phyloP scores from a whole-genome alignment of 2,797 vertebrate genomes.

The Acanthiza pusilla region DNA sequence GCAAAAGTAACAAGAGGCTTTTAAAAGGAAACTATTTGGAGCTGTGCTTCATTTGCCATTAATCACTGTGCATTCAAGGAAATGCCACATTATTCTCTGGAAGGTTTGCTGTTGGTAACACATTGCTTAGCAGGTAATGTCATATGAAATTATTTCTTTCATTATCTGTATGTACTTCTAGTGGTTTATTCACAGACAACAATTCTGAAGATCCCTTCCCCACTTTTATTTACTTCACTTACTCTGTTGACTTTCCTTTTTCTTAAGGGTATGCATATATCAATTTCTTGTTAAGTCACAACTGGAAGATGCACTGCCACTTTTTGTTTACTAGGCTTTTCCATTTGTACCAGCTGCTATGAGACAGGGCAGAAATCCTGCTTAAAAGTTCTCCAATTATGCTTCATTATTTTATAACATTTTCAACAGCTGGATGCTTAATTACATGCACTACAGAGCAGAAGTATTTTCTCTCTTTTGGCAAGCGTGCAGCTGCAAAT shows the following conservation, averaged over 20 bases:
- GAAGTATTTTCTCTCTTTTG: constrained; percentile 40
- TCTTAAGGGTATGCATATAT: constrained; percentile 5
- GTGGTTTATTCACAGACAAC: constrained; percentile 18
- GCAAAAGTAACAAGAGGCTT: neutral
- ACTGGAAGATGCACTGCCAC: neutral
- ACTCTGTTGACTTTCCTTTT: neutral
- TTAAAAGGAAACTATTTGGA: neutral
- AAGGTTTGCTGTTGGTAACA: neutral
- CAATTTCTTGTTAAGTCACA: constrained; percentile 2
- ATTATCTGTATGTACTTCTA: neutral
- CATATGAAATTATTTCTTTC: constrained; percentile 18
- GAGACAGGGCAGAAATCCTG: constrained; percentile 23
- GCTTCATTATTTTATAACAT: constrained; percentile 49
- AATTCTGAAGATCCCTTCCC: neutral
- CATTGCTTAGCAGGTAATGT: neutral
- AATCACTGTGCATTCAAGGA: neutral
- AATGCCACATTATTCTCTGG: neutral
- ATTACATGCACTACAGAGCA: constrained; percentile 40
- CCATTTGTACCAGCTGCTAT: constrained; percentile 31
- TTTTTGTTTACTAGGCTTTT: constrained; percentile 35
- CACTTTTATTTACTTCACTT: neutral
- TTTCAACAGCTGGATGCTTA: constrained; percentile 63
- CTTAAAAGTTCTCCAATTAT: constrained; percentile 48
- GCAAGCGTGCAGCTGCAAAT: constrained; percentile 49
- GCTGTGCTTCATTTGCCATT: neutral